Base-by-base conservation (phyloP, 2,797 vertebrate species). In the Nannoperca obscura region DNA sequence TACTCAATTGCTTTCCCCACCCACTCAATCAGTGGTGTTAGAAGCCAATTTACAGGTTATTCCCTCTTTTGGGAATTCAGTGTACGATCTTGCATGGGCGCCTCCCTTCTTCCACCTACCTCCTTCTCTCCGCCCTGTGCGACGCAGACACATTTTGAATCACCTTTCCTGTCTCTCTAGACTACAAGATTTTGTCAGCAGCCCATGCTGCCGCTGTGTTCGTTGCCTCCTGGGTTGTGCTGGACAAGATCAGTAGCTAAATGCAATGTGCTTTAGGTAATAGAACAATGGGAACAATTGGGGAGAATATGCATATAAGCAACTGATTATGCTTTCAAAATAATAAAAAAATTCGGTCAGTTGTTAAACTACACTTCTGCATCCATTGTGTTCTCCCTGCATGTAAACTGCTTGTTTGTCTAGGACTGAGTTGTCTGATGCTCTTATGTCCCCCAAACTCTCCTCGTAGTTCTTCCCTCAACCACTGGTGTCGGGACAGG, bases 1-100 rank as follows among this genome's bases (percentile, higher is more conserved):
- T 50, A 60, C 55, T 57, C 22, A 0, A 5, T 67, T 42, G 20
- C 38, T 80, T 53, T 71, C 69, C 42, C 65, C 66, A 65, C 53
- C 3, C 38, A 47, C 59, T 71, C 54, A 57, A 19, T 46, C 13
- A 62, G 61, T 36, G 8, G 3, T 11, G 27, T 73, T 75, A 22
- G 50, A 78, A 58, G 36, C 5, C 13, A 17, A 10, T 66, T 71
- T 59, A 47, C 36, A 64, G 5, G 46, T 59, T 69, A 65, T 54
- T 65, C 36, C 46, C 30, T 64, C 7, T 74, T 71, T 55, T 27
- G 24, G 24, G 24, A 27, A 27, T 27, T 27, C 24, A 27, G 24
- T 27, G 24, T 27, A 27, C 24, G 24, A 27, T 27, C 24, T 27
- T 27, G 24, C 24, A 27, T 27, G 24, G 24, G 24, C 24, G 24